Conservation (phyloP, 2,113 vertebrate species). For the Dolichotis patagonum region DNA sequence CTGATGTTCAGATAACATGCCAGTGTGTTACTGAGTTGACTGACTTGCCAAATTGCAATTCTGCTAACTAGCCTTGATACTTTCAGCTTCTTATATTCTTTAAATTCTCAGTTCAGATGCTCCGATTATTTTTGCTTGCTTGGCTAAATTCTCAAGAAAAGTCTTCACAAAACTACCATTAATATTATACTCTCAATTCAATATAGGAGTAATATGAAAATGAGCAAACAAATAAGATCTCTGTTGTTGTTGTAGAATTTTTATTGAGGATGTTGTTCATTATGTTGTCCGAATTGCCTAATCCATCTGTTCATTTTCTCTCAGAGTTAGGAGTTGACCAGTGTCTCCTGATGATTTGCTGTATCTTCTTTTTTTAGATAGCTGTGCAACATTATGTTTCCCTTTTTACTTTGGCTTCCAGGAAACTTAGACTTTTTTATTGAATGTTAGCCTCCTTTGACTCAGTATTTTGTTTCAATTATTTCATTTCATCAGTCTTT, state of each 20-base stretch:
- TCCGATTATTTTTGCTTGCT: slow-evolving; percentile 11
- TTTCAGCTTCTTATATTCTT: not conserved
- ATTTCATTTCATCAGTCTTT: not conserved
- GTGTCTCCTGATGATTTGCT: slow-evolving; percentile 1
- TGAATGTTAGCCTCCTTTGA: not conserved
- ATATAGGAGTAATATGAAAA: not conserved
- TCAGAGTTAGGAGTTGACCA: not conserved
- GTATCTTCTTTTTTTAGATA: not conserved
- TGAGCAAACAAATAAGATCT: slow-evolving; percentile 30
- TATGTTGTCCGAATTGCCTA: not conserved
- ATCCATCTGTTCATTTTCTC: slow-evolving; percentile 22
- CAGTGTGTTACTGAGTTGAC: not conserved
- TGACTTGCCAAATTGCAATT: slow-evolving; percentile 27
- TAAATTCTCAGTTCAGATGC: slow-evolving; percentile 34
- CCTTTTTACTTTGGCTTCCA: slow-evolving; percentile 13
- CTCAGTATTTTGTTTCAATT: slow-evolving; percentile 44
- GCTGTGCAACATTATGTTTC: not conserved
- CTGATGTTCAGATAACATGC: not conserved
- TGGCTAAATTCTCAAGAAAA: slow-evolving; percentile 42
- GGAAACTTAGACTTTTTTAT: slow-evolving; percentile 16
- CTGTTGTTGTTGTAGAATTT: not conserved
- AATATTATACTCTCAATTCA: not conserved
- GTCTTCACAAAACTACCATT: slow-evolving; percentile 23
- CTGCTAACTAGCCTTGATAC: not conserved
- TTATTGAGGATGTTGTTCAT: slow-evolving; percentile 11